phyloP scores from a whole-genome alignment of 2,888 invertebrate species.

The Sarcophaga rosellei region DNA sequence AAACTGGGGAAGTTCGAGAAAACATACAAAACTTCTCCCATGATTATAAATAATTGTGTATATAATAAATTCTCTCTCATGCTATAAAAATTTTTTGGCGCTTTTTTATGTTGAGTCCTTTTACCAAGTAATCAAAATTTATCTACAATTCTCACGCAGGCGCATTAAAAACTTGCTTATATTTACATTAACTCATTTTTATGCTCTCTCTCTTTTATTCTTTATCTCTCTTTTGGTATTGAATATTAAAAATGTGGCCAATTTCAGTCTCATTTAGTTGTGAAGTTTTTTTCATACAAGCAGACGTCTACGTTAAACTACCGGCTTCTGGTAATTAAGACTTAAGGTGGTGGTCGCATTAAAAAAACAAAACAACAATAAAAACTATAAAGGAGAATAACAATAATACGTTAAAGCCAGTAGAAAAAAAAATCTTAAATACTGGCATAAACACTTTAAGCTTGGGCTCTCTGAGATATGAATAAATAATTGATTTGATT shows the following conservation, averaged over 20 bases:
- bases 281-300: conserved; percentile 24
- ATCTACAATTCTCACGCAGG: conserved; percentile 58
- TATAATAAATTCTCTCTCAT: conserved; percentile 11
- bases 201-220: background rate
- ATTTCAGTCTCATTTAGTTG: conserved; percentile 51
- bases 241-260: conserved; percentile 24
- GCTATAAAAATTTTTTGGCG: conserved; percentile 45
- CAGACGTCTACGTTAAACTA: conserved; percentile 42
- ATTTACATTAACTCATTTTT: background rate
- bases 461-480: no score
- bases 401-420: background rate
- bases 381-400: background rate
- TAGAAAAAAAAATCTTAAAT: background rate
- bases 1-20: no score
- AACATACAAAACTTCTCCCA: background rate
- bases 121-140: conserved; percentile 2
- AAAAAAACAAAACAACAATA: conserved; percentile 28
- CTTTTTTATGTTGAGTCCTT: conserved; percentile 39
- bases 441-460: background rate
- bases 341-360: conserved; percentile 51
- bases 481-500: no score
- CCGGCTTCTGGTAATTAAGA: conserved; percentile 61
- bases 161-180: background rate
- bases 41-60: background rate
- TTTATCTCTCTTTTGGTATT: background rate